Base-by-base conservation (phyloP, 2,113 vertebrate genomes). In the Shinisaurus crocodilurus region DNA sequence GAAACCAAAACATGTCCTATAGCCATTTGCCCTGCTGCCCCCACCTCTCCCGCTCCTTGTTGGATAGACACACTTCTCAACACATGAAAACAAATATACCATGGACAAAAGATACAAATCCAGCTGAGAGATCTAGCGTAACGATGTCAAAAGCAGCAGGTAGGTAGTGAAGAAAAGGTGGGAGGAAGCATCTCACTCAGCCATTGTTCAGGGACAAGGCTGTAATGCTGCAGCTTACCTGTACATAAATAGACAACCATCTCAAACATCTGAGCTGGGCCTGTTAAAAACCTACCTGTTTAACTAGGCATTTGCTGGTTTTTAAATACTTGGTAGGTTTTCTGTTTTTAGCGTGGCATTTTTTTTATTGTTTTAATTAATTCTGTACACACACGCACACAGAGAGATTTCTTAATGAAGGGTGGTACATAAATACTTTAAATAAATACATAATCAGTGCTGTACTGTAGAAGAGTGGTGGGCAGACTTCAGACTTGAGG, bases 1-100 rank as follows among this genome's bases (percentile, higher is more conserved):
- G 60, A 90, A 90, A 84, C 74, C 45, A 85, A 90, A 85, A 57
- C 48, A 72, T 54, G 27, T 79, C 45, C 48, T 34, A 50, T 65
- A 40, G 83, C 9, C 60, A 67, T 76, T 76, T 63, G 54, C 63
- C 13, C 25, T 76, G 48, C 43, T 34, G n/a, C n/a, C n/a, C 15
- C 82, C 82, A 27, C 45, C n/a, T 80, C 57, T 60, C 45, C 60
- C 13, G 12, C 67, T 18, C 60, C 23, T 50, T 34, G n/a, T 40
- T 37, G n/a, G 10, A 50, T 9, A 65, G 27, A 20, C 70, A 20
- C 63, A 87, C 6, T 37, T 65, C 32, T 67, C 29, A 79, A 13
- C 45, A 29, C 40, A 79, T 32, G 60, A 40, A 70, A 89, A 89
- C n/a, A 54, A 20, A 54, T 70, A 82, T 25, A 43, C 16, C 45